Evolutionary conservation across 1,140 invertebrate genomes (phyloP).

Genomic region (Lordiphosa collinella): DNA sequence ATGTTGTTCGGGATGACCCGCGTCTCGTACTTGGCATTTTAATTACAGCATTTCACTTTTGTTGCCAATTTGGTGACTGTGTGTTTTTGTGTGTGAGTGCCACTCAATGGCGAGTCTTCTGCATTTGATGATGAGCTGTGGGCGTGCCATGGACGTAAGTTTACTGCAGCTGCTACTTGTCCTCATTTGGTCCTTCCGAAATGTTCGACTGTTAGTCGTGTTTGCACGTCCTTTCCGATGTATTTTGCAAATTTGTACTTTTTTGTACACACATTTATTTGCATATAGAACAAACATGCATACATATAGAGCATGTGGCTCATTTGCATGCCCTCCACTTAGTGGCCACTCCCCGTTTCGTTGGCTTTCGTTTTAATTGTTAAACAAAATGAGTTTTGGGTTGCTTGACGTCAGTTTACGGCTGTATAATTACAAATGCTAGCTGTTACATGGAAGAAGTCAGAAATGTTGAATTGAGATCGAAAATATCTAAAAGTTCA

Average conservation of each 20-base stretch:
- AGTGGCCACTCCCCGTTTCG: background rate
- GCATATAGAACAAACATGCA: conserved; percentile 1
- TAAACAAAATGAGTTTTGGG: background rate
- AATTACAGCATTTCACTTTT: conserved; percentile 56
- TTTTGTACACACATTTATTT: background rate
- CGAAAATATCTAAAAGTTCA: too few species aligned
- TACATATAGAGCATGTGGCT: background rate
- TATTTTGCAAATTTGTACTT: conserved; percentile 59
- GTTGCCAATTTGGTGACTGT: conserved; percentile 10
- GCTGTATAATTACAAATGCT: background rate
- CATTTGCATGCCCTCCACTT: conserved; percentile 6
- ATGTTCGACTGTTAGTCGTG: conserved; percentile 73
- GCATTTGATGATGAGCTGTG: conserved; percentile 41
- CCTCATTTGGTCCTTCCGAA: conserved; percentile 46
- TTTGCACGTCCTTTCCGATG: conserved; percentile 71
- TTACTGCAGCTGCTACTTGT: conserved; percentile 19
- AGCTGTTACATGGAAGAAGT: too few species aligned
- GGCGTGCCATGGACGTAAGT: conserved; percentile 7
- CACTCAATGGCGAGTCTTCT: conserved; percentile 60
- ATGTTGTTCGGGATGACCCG: conserved; percentile 26
- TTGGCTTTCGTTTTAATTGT: background rate
- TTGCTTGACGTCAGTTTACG: too few species aligned
- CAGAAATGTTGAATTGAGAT: too few species aligned
- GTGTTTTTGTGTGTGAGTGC: conserved; percentile 13
- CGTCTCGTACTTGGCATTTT: conserved; percentile 59